Percentiles rank a stretch among this genome's conserved stretches.
Conservation (phyloP, 2,113 vertebrate genomes). For the Nycticebus coucang region DNA sequence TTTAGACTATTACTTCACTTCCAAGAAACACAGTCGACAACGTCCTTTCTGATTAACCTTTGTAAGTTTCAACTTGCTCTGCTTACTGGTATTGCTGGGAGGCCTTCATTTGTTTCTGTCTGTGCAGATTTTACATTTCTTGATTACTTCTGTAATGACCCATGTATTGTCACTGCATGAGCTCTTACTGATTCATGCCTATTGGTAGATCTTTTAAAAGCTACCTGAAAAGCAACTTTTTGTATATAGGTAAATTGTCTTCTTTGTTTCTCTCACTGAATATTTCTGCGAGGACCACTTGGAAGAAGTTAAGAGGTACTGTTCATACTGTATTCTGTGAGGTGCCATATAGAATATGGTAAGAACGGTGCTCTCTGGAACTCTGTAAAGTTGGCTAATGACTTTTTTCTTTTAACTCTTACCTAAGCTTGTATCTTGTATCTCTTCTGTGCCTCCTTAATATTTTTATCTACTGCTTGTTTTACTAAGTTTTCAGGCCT, state of each 20-base stretch:
- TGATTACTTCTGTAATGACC: no score
- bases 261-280: background rate
- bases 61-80: no score
- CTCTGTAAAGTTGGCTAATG: slow-evolving; percentile 9
- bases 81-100: no score
- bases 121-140: no score
- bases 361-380: background rate
- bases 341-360: background rate
- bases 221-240: background rate
- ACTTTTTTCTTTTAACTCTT: background rate
- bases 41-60: no score
- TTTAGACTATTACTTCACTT: no score
- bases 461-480: background rate
- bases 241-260: background rate
- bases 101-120: no score
- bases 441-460: background rate
- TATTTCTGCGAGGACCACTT: background rate
- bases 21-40: no score
- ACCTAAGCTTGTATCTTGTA: slow-evolving; percentile 2
- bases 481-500: slow-evolving; percentile 36
- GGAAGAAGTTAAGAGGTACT: background rate
- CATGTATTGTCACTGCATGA: background rate
- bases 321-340: background rate
- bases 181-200: background rate
- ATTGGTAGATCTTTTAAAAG: slow-evolving; percentile 26